A percentile compares a stretch with the other conserved stretches of the same genome.
Conservation (phyloP, 2,888 invertebrate species). For the Idaea aversata region DNA sequence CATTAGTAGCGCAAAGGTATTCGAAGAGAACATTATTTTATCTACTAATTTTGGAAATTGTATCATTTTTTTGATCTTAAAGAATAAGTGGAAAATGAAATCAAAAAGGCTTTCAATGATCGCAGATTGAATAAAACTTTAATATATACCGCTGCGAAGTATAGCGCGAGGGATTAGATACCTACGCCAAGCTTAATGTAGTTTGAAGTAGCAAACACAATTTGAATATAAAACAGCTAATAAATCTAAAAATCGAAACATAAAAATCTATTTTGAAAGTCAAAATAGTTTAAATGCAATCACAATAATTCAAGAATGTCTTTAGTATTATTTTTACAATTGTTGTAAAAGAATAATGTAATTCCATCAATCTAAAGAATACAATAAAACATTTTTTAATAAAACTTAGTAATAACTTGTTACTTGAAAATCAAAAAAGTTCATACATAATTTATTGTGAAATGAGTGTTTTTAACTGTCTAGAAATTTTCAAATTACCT, state of each 20-base stretch:
- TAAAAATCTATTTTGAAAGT: background rate
- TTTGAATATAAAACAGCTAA: background rate
- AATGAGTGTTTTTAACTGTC: background rate
- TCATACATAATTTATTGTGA: background rate
- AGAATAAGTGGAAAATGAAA: too few relatives aligned
- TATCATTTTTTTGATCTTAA: too few relatives aligned
- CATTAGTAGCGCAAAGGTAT: too few relatives aligned
- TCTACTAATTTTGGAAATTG: too few relatives aligned
- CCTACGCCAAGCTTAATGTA: conserved; percentile 4
- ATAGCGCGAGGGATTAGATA: background rate
- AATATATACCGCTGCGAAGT: too few relatives aligned
- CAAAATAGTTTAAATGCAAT: background rate
- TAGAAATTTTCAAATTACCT: background rate
- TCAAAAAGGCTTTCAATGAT: too few relatives aligned
- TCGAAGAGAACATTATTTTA: too few relatives aligned
- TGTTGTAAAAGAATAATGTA: background rate
- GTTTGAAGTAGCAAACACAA: background rate
- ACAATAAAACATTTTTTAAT: background rate
- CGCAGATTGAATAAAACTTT: too few relatives aligned
- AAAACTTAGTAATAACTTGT: conserved; percentile 1
- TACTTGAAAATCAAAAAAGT: conserved; percentile 2
- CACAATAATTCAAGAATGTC: background rate
- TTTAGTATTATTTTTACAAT: background rate
- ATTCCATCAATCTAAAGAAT: background rate
- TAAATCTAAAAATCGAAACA: background rate